A percentile compares a stretch with the other conserved stretches of the same genome.
Evolutionary conservation across 2,113 vertebrate species (phyloP).

Genomic region (Thalassoma bifasciatum): DNA sequence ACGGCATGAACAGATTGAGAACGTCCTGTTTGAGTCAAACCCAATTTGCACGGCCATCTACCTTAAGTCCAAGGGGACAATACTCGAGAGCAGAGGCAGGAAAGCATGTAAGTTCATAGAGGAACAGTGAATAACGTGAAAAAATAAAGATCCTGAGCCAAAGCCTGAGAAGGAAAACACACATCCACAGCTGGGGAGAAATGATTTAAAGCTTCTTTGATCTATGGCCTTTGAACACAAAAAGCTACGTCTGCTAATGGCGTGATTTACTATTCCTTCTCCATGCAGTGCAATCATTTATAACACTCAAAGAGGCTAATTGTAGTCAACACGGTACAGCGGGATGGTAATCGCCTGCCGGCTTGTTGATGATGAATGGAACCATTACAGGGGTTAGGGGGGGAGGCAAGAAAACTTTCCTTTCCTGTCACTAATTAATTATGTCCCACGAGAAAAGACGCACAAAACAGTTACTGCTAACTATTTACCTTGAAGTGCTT

Average conservation of each 20-base stretch:
- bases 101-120: slow-evolving; percentile 63
- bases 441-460: slow-evolving; percentile 47
- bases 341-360: slow-evolving; percentile 47
- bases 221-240: slow-evolving; percentile 46
- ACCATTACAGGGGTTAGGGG: slow-evolving; percentile 43
- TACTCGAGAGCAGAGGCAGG: slow-evolving; percentile 58
- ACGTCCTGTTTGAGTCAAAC: slow-evolving; percentile 81
- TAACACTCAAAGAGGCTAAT: slow-evolving; percentile 57
- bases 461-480: slow-evolving; percentile 46
- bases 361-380: slow-evolving; percentile 66
- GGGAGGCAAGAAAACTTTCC: slow-evolving; percentile 30
- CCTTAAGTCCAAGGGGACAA: slow-evolving; percentile 69
- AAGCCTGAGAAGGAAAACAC: slow-evolving; percentile 32
- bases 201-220: slow-evolving; percentile 56
- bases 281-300: slow-evolving; percentile 44
- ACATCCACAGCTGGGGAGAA: slow-evolving; percentile 12
- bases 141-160: slow-evolving; percentile 49
- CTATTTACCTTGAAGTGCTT: slow-evolving; percentile 18
- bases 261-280: slow-evolving; percentile 40
- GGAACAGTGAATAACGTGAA: slow-evolving; percentile 44
- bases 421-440: slow-evolving; percentile 66
- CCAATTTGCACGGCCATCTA: slow-evolving; percentile 76
- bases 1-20: slow-evolving; percentile 80
- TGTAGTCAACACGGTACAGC: slow-evolving; percentile 52
- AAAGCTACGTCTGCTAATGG: slow-evolving; percentile 47